A percentile compares a stretch with the other conserved stretches of the same genome.
Evolutionary conservation across 2,888 invertebrate genomes (phyloP).

Genomic region (Odontomyia ornata): DNA sequence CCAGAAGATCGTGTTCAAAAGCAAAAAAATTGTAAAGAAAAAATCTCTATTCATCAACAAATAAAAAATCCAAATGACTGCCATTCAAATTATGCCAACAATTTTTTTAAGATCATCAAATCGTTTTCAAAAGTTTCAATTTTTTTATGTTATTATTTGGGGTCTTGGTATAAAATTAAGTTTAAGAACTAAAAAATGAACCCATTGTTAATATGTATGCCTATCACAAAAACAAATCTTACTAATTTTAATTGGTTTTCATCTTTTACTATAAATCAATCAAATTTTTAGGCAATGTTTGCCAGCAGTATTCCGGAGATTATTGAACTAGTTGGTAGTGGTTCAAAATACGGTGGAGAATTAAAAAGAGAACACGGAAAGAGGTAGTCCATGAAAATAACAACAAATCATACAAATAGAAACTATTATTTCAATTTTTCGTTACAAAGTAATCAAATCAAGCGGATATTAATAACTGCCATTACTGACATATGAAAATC

Average conservation of each 20-base stretch:
- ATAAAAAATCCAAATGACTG: no score
- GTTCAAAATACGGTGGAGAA: conserved; percentile 99
- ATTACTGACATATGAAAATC: conserved; percentile 10
- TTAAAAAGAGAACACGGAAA: conserved; percentile 99
- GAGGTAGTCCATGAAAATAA: conserved; percentile 75
- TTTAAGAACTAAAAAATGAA: no score
- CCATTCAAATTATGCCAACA: no score
- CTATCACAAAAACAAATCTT: no score
- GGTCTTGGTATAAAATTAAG: no score
- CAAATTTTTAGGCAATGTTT: conserved; percentile 95
- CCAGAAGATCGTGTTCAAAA: no score
- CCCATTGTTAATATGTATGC: no score
- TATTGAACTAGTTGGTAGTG: conserved; percentile 99
- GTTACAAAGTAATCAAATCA: neutral
- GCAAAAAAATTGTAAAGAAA: no score
- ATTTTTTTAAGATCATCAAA: no score
- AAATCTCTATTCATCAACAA: no score
- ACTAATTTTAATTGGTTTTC: conserved; percentile 36
- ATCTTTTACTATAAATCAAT: conserved; percentile 36
- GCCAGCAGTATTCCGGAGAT: conserved; percentile 99
- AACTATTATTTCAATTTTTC: conserved; percentile 49
- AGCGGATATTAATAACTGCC: neutral
- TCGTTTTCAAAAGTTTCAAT: no score
- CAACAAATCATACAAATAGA: conserved; percentile 49
- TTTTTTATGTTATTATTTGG: no score